Base-by-base conservation (phyloP, 35 echinoderm and acorn worm species). In the Ophiothrix spiculata region DNA sequence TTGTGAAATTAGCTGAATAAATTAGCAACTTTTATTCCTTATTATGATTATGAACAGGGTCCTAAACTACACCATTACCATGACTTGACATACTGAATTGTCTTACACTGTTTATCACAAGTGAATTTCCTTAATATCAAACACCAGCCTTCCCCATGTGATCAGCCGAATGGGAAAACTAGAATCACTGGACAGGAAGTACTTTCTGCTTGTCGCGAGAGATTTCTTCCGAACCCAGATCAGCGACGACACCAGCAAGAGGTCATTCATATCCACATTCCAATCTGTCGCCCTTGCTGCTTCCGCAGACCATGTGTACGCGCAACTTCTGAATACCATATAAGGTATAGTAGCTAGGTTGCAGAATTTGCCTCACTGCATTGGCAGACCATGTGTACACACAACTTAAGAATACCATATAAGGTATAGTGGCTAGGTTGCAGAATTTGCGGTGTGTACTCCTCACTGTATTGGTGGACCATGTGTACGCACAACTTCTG, bases 91-190 rank as follows among this genome's bases (percentile, higher is more conserved):
- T n/a, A n/a, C n/a, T n/a, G n/a, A n/a, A n/a, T n/a, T n/a, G n/a
- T n/a, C n/a, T n/a, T n/a, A n/a, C n/a, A n/a, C n/a, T n/a, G n/a
- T n/a, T n/a, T n/a, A n/a, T n/a, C n/a, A n/a, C n/a, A n/a, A n/a
- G n/a, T n/a, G n/a, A n/a, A n/a, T n/a, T 80, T 93, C 88, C 80
- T 54, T 78, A 63, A 80, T 37, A n/a, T n/a, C 35, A 45, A 28
- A 56, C 37, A 75, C 33, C 83, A 99, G 96, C 37, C 80, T 99
- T 37, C 93, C 92, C 21, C 89, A 94, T 75, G 89, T 99, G 28
- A 74, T 99, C 25, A 88, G 92, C 40, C 81, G 96, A 14, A 99
- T 99, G 92, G 96, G 96, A 31, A 94, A 94, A 49, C 83, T 99
- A 82, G 96, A 99, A 85, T 74, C 81, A 1, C 81, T 94, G 37